Evolutionary conservation across 1,140 invertebrate genomes (phyloP), one percentile per base, ranked within the genome.

Genomic region (Proctacanthus coquilletti): DNA sequence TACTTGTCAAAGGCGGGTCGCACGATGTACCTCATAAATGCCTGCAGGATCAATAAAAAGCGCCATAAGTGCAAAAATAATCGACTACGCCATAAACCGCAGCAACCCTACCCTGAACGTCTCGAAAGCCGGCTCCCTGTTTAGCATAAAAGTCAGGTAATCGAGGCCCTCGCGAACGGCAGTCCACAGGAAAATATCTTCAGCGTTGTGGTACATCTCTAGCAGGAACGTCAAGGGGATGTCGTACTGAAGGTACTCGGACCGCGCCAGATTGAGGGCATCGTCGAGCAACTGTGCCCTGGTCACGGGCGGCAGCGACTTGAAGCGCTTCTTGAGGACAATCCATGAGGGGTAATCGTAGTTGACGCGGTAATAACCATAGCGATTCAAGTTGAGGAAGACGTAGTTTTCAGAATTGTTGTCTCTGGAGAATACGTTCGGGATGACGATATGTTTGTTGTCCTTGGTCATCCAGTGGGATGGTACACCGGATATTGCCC

Each of bases 221-320:
- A 56, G 44, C 2, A 58, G 38, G 40, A 60, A 60, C 17, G 63
- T 62, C 19, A 83, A 58, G 15, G 72, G 71, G 18, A 70, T 62
- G 10, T 63, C 51, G 42, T 82, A 82, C 29, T 66, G 48, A 2
- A 80, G 37, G 3, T 71, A 48, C 19, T 68, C 71, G 0, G 67
- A 68, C 44, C 74, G 68, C 0, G 76, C 80, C 30, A 91, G 61
- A 51, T 79, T 77, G 49, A 88, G 74, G 1, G 82, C 70, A 60
- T 93, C 86, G 47, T 88, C 80, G 8, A 93, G 68, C 1, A 92
- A 52, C 48, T 85, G 79, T 0, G 82, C 84, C 29, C 81, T 68
- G 39, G 81, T 80, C 0, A 80, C 61, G 1, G 71, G 60, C 1
- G 65, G 61, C 9, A 63, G 34, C 0, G 49, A 49, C 30, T 65